Conservation (phyloP, 2,797 vertebrate species). For the Molossus molossus region DNA sequence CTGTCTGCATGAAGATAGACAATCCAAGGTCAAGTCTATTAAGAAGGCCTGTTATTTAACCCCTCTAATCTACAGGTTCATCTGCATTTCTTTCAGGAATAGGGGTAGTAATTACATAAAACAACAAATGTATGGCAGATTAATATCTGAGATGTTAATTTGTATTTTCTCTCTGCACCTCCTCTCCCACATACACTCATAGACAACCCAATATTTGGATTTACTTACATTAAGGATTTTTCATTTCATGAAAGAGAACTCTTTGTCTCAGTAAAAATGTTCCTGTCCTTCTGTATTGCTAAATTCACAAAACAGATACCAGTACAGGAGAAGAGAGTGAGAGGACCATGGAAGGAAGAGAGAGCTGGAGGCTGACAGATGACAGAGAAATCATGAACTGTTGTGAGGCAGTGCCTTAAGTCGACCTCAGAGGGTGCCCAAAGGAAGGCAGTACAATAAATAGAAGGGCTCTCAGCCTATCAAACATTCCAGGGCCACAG, state of each 20-base stretch:
- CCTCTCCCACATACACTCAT: background rate
- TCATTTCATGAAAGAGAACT: background rate
- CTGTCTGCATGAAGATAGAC: background rate
- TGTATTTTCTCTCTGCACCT: background rate
- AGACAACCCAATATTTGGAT: background rate
- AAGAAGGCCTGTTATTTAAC: constrained; percentile 1
- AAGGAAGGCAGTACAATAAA: background rate
- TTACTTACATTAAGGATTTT: constrained; percentile 23
- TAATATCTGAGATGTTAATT: constrained; percentile 46
- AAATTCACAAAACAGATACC: background rate
- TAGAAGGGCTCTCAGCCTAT: background rate
- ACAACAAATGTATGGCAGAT: background rate
- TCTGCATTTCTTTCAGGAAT: background rate
- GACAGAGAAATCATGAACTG: background rate
- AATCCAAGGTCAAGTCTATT: constrained; percentile 15
- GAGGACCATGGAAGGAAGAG: background rate
- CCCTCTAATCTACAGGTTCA: background rate
- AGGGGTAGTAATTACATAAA: background rate
- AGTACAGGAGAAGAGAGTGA: background rate
- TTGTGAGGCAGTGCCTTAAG: background rate
- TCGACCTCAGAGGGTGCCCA: background rate
- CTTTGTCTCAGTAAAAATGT: background rate
- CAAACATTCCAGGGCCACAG: background rate
- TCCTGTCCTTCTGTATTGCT: background rate
- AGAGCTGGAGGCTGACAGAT: background rate